Evolutionary conservation across 2,113 vertebrate genomes (phyloP).

Genomic region (Dasyurus viverrinus): DNA sequence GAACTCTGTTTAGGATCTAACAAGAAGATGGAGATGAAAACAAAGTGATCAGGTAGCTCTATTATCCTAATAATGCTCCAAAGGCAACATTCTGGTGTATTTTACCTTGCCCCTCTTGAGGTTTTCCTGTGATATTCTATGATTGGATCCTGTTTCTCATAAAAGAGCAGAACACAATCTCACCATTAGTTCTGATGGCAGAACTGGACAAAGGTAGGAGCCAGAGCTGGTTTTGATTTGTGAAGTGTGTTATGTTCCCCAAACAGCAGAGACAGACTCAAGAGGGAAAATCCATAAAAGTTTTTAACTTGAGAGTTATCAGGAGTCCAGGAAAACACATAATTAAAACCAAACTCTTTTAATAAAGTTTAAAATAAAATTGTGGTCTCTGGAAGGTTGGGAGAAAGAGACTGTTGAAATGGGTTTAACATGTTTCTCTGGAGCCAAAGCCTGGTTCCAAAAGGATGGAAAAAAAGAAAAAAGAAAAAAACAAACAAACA

Average conservation of each 20-base stretch:
- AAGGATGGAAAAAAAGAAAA: conserved; percentile 38
- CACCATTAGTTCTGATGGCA: not conserved
- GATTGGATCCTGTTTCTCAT: conserved; percentile 45
- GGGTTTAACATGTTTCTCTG: conserved; percentile 66
- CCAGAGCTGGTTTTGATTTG: conserved; percentile 56
- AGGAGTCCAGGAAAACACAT: conserved; percentile 62
- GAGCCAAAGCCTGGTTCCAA: conserved; percentile 62
- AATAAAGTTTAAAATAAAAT: conserved; percentile 75
- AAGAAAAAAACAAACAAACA: not conserved
- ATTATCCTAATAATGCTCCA: not conserved
- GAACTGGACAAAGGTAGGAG: conserved; percentile 11
- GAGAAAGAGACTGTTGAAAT: conserved; percentile 69
- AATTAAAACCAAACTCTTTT: conserved; percentile 77
- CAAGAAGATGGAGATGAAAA: conserved; percentile 11
- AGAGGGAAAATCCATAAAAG: conserved; percentile 59
- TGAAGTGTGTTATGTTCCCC: conserved; percentile 9
- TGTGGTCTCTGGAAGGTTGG: conserved; percentile 57
- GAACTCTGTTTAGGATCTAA: conserved; percentile 14
- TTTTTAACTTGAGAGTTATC: conserved; percentile 72
- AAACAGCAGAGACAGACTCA: conserved; percentile 70
- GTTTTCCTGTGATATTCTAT: not conserved
- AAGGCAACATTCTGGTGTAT: not conserved
- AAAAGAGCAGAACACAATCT: conserved; percentile 13
- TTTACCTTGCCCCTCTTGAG: conserved; percentile 11
- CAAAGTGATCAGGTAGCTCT: conserved; percentile 7